These are phyloP conservation scores for Mizuhopecten yessoensis DNA, from an alignment of 1,140 invertebrate genomes.

Conservation along the genomic window DNA sequence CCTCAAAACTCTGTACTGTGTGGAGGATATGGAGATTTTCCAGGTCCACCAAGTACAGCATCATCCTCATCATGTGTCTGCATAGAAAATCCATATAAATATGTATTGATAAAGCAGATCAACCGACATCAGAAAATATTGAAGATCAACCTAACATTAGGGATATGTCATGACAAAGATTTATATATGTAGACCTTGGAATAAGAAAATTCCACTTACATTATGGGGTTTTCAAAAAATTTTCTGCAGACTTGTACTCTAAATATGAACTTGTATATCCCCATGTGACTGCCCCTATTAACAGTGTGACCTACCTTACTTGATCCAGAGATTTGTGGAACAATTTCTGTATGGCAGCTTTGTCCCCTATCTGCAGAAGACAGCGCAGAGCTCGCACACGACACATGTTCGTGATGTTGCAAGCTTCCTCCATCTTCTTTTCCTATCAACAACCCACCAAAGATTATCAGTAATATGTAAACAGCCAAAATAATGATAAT, in stretches of 20 bases:
- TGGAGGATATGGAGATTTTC: slow-evolving; percentile 77
- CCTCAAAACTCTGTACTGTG: slow-evolving; percentile 70
- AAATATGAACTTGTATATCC: too few species aligned
- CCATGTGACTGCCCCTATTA: too few species aligned
- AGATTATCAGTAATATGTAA: background rate
- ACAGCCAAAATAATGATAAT: too few species aligned
- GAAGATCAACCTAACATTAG: background rate
- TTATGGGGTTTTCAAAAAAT: background rate
- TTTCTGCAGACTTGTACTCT: too few species aligned
- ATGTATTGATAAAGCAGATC: too few species aligned
- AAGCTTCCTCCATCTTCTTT: slow-evolving; percentile 45
- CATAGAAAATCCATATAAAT: too few species aligned
- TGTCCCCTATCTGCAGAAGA: slow-evolving; percentile 66
- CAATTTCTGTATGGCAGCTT: slow-evolving; percentile 55
- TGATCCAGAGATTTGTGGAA: slow-evolving; percentile 61
- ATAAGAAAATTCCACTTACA: too few species aligned
- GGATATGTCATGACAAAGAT: background rate
- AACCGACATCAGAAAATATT: too few species aligned
- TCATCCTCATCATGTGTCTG: slow-evolving; percentile 68
- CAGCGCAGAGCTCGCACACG: slow-evolving; percentile 66
- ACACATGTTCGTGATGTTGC: slow-evolving; percentile 55
- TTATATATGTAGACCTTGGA: too few species aligned
- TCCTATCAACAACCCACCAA: background rate
- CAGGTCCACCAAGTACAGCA: slow-evolving; percentile 73
- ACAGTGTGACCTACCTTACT: slow-evolving; percentile 62